Evolutionary conservation across 2,888 invertebrate species (phyloP).

Genomic region (Spodoptera exigua): DNA sequence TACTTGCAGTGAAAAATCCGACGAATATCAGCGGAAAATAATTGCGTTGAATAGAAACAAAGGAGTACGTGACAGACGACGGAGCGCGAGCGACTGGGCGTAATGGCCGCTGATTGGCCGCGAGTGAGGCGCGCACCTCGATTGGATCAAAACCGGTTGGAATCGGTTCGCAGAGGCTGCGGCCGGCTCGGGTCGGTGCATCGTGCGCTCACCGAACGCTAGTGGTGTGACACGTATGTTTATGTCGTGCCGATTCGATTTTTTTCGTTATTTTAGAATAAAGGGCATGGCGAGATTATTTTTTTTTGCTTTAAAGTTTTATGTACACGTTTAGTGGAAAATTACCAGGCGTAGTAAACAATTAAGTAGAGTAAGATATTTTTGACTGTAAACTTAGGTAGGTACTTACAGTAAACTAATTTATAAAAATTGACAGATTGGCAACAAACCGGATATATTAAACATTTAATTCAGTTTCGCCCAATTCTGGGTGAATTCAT

Average conservation of each 20-base stretch:
- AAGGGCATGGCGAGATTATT: neutral
- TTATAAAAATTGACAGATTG: slow-evolving; percentile 48
- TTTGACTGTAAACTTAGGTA: slow-evolving; percentile 38
- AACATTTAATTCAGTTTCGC: slow-evolving; percentile 64
- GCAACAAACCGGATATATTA: slow-evolving; percentile 68
- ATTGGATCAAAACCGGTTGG: slow-evolving; percentile 84
- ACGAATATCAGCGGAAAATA: slow-evolving; percentile 67
- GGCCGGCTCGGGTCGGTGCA: slow-evolving; percentile 84
- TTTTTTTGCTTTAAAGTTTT: neutral
- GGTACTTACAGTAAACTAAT: slow-evolving; percentile 18
- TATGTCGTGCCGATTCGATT: slow-evolving; percentile 52
- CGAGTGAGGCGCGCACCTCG: slow-evolving; percentile 77
- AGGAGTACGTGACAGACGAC: slow-evolving; percentile 68
- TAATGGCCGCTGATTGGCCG: slow-evolving; percentile 83
- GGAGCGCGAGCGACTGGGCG: slow-evolving; percentile 77
- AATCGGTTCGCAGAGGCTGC: slow-evolving; percentile 82
- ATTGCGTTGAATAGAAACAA: slow-evolving; percentile 64
- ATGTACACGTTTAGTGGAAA: neutral
- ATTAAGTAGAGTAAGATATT: slow-evolving; percentile 20
- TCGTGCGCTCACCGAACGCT: slow-evolving; percentile 64
- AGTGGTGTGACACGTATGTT: slow-evolving; percentile 73
- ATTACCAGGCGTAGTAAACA: neutral
- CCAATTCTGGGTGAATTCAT: slow-evolving; percentile 67
- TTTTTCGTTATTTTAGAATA: slow-evolving; percentile 12
- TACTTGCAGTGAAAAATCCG: slow-evolving; percentile 53